Base-by-base conservation (phyloP, 2,113 vertebrate species). In the Petrocephalus microphthalmus region DNA sequence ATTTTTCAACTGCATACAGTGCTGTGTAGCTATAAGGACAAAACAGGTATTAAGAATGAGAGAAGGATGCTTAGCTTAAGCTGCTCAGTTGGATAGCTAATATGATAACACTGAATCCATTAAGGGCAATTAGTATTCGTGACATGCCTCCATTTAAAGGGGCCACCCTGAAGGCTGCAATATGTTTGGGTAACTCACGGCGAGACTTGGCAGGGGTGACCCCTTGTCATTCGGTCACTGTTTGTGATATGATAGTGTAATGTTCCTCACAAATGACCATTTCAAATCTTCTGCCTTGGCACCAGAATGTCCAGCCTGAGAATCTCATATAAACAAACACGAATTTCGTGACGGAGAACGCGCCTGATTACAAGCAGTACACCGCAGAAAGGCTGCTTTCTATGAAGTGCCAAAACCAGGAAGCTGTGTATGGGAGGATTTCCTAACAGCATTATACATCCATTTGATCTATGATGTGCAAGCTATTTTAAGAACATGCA, bases 81-180 rank as follows among this genome's bases (percentile, higher is more conserved):
- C 3, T 83, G 45, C 45, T 83, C 81, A 49, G 17, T 8, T 47
- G 81, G 81, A 83, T 22, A 49, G 45, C 81, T 54, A 37, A 33
- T 85, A 85, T 54, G 84, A 85, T 85, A 85, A 85, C 84, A 19
- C 5, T 85, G 84, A 85, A 54, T 4, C 29, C 25, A 85, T 54
- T 85, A 85, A 29, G 25, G 29, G 52, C 49, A 54, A 85, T 85
- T 85, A 85, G 52, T 54, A 54, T 85, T 85, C 7, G 15, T 56
- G 84, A 19, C 29, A 54, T 33, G 25, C 29, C 52, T 17, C 47
- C 22, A 20, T 51, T 84, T 52, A 25, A 52, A n/a, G 10, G 22
- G 45, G 22, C 45, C 81, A 49, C 37, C 81, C 37, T n/a, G 81
- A 83, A 83, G 81, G 47, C 45, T 2, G 22, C 37, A 83, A 11